Evolutionary conservation across 2,888 invertebrate species (phyloP).

Genomic region (Lepidocyrtoides sp.): DNA sequence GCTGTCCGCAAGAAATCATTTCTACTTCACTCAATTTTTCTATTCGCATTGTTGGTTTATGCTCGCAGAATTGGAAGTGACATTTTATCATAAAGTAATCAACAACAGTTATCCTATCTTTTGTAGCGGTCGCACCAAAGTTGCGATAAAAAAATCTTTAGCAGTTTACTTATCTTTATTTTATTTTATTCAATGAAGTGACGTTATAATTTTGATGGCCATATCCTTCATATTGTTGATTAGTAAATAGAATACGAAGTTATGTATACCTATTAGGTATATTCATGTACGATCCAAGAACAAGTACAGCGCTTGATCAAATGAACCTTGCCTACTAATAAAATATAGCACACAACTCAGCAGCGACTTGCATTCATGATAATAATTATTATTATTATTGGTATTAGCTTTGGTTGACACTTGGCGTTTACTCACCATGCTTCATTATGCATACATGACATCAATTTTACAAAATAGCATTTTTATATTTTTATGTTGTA

Average conservation of each 20-base stretch:
- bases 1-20: constrained; percentile 16
- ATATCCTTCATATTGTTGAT: constrained; percentile 23
- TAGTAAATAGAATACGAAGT: neutral
- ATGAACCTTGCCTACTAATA: neutral
- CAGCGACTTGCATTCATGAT: neutral
- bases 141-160: constrained; percentile 18
- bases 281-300: too few species aligned
- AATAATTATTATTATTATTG: constrained; percentile 12
- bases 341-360: constrained; percentile 10
- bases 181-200: neutral
- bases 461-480: neutral
- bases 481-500: neutral
- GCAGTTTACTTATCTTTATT: neutral
- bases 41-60: neutral
- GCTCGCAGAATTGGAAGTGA: constrained; percentile 8
- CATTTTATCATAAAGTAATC: constrained; percentile 28
- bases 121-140: constrained; percentile 1
- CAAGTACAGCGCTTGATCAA: neutral
- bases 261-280: too few species aligned
- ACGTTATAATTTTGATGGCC: constrained; percentile 1
- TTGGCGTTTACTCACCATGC: neutral
- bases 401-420: constrained; percentile 10
- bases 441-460: neutral
- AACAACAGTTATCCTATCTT: neutral
- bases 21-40: neutral